Evolutionary conservation across 2,888 invertebrate genomes (phyloP).

Genomic region (Xestoiulus laeticollis): DNA sequence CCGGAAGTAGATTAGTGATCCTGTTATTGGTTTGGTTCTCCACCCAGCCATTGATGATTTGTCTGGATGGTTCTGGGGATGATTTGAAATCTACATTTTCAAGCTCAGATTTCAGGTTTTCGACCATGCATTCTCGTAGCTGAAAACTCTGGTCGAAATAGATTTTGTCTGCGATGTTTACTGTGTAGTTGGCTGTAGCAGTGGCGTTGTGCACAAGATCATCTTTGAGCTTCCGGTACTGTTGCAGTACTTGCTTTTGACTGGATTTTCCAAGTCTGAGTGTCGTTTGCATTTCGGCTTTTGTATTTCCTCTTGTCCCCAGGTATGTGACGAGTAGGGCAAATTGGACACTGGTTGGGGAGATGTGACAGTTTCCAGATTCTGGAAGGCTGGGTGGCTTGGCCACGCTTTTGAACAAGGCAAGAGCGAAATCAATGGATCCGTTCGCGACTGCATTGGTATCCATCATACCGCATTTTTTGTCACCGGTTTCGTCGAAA

Average conservation of each 20-base stretch:
- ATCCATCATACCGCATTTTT: too few relatives aligned
- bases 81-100: background rate
- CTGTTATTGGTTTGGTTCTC: slow-evolving; percentile 80
- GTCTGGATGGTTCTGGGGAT: slow-evolving; percentile 62
- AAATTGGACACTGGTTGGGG: background rate
- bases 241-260: background rate
- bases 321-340: background rate
- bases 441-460: too few relatives aligned
- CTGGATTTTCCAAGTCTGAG: background rate
- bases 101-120: background rate
- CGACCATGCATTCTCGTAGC: background rate
- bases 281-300: background rate
- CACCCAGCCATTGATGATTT: slow-evolving; percentile 83
- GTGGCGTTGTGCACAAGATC: background rate
- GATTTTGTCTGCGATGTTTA: slow-evolving; percentile 77
- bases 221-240: background rate
- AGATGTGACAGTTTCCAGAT: background rate
- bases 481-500: too few relatives aligned
- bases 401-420: background rate
- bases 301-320: background rate
- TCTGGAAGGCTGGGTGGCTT: background rate
- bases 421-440: background rate
- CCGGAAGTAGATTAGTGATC: slow-evolving; percentile 78
- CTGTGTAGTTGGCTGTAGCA: slow-evolving; percentile 64
- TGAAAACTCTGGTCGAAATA: slow-evolving; percentile 66